Conservation (phyloP, 2,888 invertebrate species). For the Neria commutata region DNA sequence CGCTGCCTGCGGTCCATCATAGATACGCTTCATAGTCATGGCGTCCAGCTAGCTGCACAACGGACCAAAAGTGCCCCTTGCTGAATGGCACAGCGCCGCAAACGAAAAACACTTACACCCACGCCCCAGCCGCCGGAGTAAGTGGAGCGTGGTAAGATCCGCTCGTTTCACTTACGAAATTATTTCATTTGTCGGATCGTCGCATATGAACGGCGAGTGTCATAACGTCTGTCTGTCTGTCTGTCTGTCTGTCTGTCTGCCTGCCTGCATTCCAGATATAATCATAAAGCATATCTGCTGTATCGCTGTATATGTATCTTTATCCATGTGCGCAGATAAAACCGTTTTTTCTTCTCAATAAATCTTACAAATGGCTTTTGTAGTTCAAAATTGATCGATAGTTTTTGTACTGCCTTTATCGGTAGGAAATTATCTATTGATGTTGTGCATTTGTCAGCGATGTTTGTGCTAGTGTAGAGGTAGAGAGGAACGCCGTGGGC, state of each 20-base stretch:
- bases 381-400: neutral
- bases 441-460: neutral
- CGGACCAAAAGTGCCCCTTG: neutral
- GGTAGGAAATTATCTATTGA: neutral
- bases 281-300: too few species aligned
- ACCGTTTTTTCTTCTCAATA: neutral
- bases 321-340: too few species aligned
- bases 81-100: neutral
- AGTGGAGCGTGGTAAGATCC: slow-evolving; percentile 18
- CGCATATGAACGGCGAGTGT: neutral
- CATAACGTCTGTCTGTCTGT: too few species aligned
- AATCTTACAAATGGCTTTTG: neutral
- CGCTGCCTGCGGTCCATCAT: neutral
- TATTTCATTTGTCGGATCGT: neutral
- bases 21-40: too few species aligned
- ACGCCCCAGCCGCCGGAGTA: slow-evolving; percentile 1
- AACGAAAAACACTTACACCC: neutral
- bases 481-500: neutral
- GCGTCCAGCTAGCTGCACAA: neutral
- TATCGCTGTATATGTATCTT: too few species aligned
- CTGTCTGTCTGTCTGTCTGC: too few species aligned
- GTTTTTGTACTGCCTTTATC: neutral
- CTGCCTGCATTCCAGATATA: too few species aligned
- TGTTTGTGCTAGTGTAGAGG: neutral
- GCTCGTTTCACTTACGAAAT: neutral